Evolutionary conservation across 2,888 invertebrate genomes (phyloP).

Genomic region (Apodemia duryi): DNA sequence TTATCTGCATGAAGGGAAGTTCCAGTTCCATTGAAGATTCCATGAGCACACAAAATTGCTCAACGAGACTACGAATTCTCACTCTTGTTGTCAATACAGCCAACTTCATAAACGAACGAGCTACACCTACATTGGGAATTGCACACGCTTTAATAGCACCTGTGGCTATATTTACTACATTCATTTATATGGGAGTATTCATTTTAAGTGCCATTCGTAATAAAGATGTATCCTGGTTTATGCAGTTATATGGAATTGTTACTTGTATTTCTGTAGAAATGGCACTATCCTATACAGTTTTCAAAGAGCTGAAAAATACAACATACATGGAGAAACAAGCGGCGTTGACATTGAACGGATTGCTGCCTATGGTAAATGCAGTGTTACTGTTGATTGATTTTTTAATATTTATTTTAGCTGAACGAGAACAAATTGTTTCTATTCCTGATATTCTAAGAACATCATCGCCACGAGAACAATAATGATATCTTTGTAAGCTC

Average conservation of each 20-base stretch:
- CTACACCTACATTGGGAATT: slow-evolving; percentile 43
- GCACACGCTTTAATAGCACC: slow-evolving; percentile 53
- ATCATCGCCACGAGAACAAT: neutral
- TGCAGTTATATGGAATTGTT: slow-evolving; percentile 50
- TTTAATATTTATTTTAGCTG: slow-evolving; percentile 44
- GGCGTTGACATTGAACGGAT: slow-evolving; percentile 47
- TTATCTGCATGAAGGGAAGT: slow-evolving; percentile 38
- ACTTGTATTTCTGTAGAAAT: slow-evolving; percentile 44
- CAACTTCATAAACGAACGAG: slow-evolving; percentile 54
- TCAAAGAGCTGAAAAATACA: slow-evolving; percentile 37
- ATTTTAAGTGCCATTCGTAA: slow-evolving; percentile 36
- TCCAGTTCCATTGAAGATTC: slow-evolving; percentile 34
- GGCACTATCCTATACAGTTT: slow-evolving; percentile 43
- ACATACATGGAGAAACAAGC: slow-evolving; percentile 30
- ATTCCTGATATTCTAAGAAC: neutral
- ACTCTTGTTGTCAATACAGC: slow-evolving; percentile 53
- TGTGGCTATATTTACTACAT: slow-evolving; percentile 48
- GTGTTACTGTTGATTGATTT: slow-evolving; percentile 51
- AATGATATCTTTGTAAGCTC: neutral
- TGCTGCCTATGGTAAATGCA: slow-evolving; percentile 53
- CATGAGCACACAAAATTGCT: slow-evolving; percentile 46
- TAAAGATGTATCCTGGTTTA: slow-evolving; percentile 43
- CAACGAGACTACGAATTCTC: slow-evolving; percentile 48
- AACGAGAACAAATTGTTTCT: slow-evolving; percentile 33
- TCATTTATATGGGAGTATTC: slow-evolving; percentile 46